phyloP scores from a whole-genome alignment of 1,140 invertebrate species.

The Zophobas atratus region DNA sequence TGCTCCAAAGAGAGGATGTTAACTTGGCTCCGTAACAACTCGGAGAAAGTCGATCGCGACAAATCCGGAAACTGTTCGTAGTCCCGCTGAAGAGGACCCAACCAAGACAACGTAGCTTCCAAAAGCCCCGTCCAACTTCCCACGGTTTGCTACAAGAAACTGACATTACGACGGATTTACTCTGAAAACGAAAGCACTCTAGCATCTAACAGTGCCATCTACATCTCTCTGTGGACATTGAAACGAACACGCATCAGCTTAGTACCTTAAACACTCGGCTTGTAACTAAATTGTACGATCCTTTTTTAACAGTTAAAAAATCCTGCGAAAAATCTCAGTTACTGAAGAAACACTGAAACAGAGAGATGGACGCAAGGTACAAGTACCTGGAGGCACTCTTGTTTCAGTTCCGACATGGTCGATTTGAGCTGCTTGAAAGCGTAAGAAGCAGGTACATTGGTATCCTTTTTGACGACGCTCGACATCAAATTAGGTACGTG shows the following conservation, averaged over 20 bases:
- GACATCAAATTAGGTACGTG: slow-evolving; percentile 63
- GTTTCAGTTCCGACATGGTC: slow-evolving; percentile 60
- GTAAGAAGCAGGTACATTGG: slow-evolving; percentile 72
- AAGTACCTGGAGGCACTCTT: slow-evolving; percentile 63
- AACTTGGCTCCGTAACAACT: slow-evolving; percentile 75
- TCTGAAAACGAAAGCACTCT: background rate
- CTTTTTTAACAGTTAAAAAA: slow-evolving; percentile 42
- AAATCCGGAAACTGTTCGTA: slow-evolving; percentile 77
- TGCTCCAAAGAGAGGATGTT: slow-evolving; percentile 81
- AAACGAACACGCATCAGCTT: background rate
- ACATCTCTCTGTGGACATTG: slow-evolving; percentile 11
- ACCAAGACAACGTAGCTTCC: slow-evolving; percentile 73
- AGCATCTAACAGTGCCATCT: slow-evolving; percentile 4
- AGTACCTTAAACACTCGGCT: slow-evolving; percentile 42
- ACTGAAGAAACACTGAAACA: background rate
- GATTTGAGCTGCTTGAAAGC: slow-evolving; percentile 65
- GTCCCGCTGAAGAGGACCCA: slow-evolving; percentile 72
- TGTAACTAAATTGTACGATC: slow-evolving; percentile 38
- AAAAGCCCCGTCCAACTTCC: slow-evolving; percentile 75
- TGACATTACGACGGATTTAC: slow-evolving; percentile 4
- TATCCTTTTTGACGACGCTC: slow-evolving; percentile 75
- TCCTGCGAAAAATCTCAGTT: slow-evolving; percentile 14
- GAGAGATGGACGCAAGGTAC: background rate
- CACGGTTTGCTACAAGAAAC: slow-evolving; percentile 66
- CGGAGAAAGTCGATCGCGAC: slow-evolving; percentile 77